A percentile compares a stretch with the other conserved stretches of the same genome.
Conservation (phyloP, 2,113 vertebrate genomes). For the Cottus gobio region DNA sequence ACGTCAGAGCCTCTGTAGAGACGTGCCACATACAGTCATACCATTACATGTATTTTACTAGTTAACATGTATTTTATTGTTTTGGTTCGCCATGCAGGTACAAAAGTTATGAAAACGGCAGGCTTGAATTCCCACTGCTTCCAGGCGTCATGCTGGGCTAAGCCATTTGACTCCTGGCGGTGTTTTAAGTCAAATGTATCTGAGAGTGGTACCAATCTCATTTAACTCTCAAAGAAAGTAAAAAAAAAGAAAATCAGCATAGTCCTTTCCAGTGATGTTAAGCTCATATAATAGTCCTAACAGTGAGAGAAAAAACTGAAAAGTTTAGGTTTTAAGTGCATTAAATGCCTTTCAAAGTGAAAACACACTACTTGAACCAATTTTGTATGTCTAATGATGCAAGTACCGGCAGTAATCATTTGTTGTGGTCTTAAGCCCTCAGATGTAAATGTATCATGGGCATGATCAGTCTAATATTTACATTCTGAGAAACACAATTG, state of each 20-base stretch:
- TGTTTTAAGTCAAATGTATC: neutral
- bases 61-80: neutral
- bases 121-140: neutral
- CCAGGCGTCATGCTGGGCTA: neutral
- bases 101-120: neutral
- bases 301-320: neutral
- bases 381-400: neutral
- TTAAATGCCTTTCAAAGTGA: neutral
- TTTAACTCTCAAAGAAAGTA: neutral
- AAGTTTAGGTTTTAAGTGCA: neutral
- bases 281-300: neutral
- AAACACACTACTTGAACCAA: neutral
- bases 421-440: neutral
- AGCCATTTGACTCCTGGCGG: neutral
- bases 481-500: neutral
- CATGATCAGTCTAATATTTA: neutral
- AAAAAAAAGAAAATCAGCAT: neutral
- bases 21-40: neutral
- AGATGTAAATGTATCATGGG: neutral
- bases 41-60: neutral
- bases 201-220: neutral
- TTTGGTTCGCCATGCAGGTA: neutral
- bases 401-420: neutral
- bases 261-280: neutral
- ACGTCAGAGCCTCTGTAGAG: neutral